Conservation (phyloP, 2,113 vertebrate genomes). For the Orycteropus afer region DNA sequence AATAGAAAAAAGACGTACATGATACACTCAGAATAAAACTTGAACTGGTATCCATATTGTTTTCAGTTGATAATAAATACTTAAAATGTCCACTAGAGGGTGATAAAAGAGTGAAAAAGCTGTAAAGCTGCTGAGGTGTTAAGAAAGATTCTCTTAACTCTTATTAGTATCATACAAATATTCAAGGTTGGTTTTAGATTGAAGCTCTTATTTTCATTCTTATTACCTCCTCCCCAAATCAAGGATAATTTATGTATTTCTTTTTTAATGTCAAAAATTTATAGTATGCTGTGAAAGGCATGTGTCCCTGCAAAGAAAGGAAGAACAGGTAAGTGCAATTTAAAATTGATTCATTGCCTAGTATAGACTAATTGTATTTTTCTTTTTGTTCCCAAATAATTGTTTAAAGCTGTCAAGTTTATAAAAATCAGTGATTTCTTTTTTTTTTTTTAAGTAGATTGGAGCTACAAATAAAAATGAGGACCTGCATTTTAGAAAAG, state of each 20-base stretch:
- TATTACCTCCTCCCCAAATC: neutral
- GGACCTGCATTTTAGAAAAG: neutral
- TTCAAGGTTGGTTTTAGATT: constrained; percentile 34
- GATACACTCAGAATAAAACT: neutral
- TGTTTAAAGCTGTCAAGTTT: neutral
- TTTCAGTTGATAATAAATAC: neutral
- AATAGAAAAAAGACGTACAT: neutral
- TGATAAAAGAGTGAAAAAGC: constrained; percentile 56
- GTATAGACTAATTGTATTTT: neutral
- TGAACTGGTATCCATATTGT: neutral
- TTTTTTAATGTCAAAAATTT: neutral
- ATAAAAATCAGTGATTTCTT: neutral
- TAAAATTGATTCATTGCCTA: constrained; percentile 29
- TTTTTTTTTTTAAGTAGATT: neutral
- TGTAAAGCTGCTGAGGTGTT: neutral
- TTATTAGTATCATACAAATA: constrained; percentile 29
- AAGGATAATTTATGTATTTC: neutral
- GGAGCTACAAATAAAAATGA: neutral
- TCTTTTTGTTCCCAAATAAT: neutral
- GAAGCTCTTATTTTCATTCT: neutral
- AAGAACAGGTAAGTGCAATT: constrained; percentile 48
- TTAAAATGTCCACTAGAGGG: constrained; percentile 73
- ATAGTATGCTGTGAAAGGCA: neutral
- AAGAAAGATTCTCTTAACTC: neutral
- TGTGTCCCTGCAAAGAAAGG: neutral